phyloP scores from a whole-genome alignment of 2,113 vertebrate species.

The Procavia capensis region DNA sequence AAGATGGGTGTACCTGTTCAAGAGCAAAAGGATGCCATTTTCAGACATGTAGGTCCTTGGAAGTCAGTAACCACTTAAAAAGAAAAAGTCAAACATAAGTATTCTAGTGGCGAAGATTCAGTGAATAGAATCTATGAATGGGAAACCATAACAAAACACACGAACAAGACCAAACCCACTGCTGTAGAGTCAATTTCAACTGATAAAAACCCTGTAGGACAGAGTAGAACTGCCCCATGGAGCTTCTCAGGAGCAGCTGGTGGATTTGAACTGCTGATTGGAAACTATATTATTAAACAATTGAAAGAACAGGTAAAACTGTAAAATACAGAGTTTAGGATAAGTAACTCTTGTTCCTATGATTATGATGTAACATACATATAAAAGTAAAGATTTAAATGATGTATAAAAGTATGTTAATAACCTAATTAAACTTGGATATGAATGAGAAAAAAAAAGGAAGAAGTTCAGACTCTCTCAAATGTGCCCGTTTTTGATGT shows the following conservation, averaged over 20 bases:
- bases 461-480: neutral
- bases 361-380: neutral
- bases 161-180: too few relatives aligned
- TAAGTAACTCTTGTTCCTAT: neutral
- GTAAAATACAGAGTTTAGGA: neutral
- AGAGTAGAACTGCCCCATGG: too few relatives aligned
- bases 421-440: neutral
- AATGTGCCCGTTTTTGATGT: neutral
- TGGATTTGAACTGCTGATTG: too few relatives aligned
- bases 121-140: neutral
- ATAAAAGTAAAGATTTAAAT: neutral
- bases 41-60: neutral
- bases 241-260: too few relatives aligned
- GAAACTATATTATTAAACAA: conserved; percentile 10
- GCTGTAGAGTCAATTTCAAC: too few relatives aligned
- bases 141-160: neutral
- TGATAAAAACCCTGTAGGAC: too few relatives aligned
- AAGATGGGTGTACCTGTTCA: neutral
- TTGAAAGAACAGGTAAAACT: neutral
- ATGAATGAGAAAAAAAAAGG: neutral
- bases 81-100: neutral
- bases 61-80: neutral
- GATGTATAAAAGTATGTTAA: neutral
- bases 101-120: neutral
- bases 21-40: conserved; percentile 1